These are phyloP conservation scores for Chlorodrepanis virens DNA, from an alignment of 2,113 vertebrate genomes.

Conservation along the genomic window DNA sequence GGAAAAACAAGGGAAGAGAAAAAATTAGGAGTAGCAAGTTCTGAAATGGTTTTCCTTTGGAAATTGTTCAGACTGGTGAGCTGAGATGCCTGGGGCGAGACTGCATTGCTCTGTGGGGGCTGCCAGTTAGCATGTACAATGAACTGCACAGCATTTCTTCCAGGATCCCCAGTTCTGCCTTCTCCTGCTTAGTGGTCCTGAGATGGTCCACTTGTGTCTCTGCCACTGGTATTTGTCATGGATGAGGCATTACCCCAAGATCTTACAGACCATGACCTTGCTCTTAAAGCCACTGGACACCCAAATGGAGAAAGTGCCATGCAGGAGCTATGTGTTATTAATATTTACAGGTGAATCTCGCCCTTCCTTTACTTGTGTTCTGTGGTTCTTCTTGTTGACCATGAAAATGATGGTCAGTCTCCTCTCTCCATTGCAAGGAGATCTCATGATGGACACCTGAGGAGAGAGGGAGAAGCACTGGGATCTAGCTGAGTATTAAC, in stretches of 20 bases:
- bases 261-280: background rate
- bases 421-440: background rate
- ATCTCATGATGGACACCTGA: background rate
- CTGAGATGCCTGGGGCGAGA: background rate
- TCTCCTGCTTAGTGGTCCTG: background rate
- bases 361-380: background rate
- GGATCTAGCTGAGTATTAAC: background rate
- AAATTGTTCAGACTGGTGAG: background rate
- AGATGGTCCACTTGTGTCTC: background rate
- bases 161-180: background rate
- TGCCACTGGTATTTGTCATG: background rate
- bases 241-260: background rate
- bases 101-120: background rate
- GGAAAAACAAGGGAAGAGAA: background rate
- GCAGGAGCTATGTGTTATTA: accelerated
- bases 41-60: background rate
- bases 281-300: background rate
- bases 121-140: background rate
- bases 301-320: background rate
- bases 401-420: background rate
- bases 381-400: background rate
- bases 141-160: background rate
- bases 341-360: background rate
- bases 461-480: background rate
- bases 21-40: background rate